Evolutionary conservation across 2,113 vertebrate species (phyloP), one percentile per base, ranked within the genome.

Genomic region (Dipodomys spectabilis): DNA sequence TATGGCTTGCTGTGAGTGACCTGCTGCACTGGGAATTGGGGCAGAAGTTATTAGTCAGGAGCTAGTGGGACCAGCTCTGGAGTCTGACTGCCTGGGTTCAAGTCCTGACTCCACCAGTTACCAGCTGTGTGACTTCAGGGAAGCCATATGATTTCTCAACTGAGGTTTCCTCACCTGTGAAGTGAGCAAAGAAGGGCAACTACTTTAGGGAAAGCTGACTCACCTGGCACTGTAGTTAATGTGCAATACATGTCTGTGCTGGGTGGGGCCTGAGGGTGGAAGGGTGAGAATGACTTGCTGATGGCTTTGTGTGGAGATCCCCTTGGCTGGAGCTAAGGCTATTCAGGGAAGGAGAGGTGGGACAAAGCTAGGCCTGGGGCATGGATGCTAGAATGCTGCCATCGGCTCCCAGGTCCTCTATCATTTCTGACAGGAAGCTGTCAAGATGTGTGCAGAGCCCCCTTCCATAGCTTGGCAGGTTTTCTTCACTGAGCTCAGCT

Each of bases 1-100:
- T 9, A 6, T 0, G 4, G 49, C 28, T 5, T 71, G 79, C 27
- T 2, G 0, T 12, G 19, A 82, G 10, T 57, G 20, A 27, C 0
- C 1, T 15, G 27, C 27, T 49, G 4, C 12, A 12, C 27, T 25
- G 82, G 72, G 65, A 6, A 77, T 35, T 1, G 0, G 44, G 20
- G 35, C 71, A 65, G 68, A 57, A 32, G 45, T 62, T 49, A 62
- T 19, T 20, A 57, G 60, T 32, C 22, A 49, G 68, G 35, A 67
- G 8, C 23, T 57, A 57, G 28, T 20, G 3, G 20, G 23, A 32
- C 5, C 0, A 0, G 27, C 30, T 32, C 84, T 73, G 64, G 67
- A 64, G 64, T 68, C 74, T 3, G 7, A 23, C 27, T 23, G 23
- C 44, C 67, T 23, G 13, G 19, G 62, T 88, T 96, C 84, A 57